A percentile compares a stretch with the other conserved stretches of the same genome.
Evolutionary conservation across 2,888 invertebrate species (phyloP).

Genomic region (Leucania comma): DNA sequence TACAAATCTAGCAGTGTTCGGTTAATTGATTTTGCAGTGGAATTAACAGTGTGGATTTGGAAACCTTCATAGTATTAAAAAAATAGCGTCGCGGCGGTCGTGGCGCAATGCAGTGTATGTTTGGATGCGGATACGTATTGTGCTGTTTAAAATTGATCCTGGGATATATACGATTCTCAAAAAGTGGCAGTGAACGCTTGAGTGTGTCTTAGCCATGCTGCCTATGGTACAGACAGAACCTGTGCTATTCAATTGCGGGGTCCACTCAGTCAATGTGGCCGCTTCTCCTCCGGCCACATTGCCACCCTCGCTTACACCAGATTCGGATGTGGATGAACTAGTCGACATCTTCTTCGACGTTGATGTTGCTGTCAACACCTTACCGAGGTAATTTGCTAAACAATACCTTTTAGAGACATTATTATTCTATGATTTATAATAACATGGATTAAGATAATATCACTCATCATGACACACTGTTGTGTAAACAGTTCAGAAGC

Average conservation of each 20-base stretch:
- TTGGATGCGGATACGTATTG: constrained; percentile 85
- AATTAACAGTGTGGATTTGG: constrained; percentile 69
- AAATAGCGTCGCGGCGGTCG: constrained; percentile 85
- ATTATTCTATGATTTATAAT: constrained; percentile 6
- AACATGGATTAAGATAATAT: constrained; percentile 27
- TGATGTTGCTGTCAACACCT: constrained; percentile 85
- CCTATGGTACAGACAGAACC: constrained; percentile 88
- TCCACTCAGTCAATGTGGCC: constrained; percentile 81
- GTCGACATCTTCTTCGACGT: constrained; percentile 89
- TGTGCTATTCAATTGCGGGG: constrained; percentile 84
- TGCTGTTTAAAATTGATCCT: constrained; percentile 82
- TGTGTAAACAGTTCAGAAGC: constrained; percentile 40
- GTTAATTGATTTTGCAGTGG: constrained; percentile 60
- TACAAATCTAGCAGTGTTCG: constrained; percentile 59
- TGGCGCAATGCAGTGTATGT: constrained; percentile 91
- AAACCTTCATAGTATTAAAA: constrained; percentile 72
- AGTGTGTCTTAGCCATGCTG: constrained; percentile 85
- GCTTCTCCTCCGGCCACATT: constrained; percentile 83
- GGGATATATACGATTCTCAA: constrained; percentile 77
- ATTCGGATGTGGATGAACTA: constrained; percentile 86
- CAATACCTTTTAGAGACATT: constrained; percentile 13
- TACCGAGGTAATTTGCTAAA: constrained; percentile 80
- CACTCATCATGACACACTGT: constrained; percentile 25
- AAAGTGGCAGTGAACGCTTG: constrained; percentile 78
- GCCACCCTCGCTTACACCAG: constrained; percentile 87